Evolutionary conservation across 2,888 invertebrate species (phyloP).

Genomic region (Apoderus coryli): DNA sequence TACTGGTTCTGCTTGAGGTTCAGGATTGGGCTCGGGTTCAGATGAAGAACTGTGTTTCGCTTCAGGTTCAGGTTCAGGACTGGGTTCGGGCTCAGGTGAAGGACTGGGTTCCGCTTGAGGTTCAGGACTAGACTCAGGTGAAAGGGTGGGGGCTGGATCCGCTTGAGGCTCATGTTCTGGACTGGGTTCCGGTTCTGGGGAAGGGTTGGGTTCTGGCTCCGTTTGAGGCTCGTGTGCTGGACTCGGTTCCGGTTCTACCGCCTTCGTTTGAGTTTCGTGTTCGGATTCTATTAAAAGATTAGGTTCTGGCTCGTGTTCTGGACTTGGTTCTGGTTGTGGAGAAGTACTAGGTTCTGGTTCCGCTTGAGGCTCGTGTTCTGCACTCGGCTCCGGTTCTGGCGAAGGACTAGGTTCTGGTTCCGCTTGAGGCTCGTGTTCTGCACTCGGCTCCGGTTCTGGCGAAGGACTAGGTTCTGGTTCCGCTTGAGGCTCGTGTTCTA

Average conservation of each 20-base stretch:
- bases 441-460: conserved; percentile 17
- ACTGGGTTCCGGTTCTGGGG: conserved; percentile 19
- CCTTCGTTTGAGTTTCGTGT: conserved; percentile 5
- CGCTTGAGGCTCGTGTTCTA: conserved; percentile 7
- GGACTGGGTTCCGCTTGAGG: conserved; percentile 30
- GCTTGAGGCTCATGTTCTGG: conserved; percentile 29
- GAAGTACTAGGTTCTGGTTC: conserved; percentile 17
- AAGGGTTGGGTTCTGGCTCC: conserved; percentile 19
- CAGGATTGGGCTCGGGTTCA: conserved; percentile 24
- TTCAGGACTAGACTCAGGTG: conserved; percentile 36
- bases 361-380: conserved; percentile 23
- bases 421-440: conserved; percentile 16
- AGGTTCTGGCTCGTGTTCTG: neutral
- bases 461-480: conserved; percentile 21
- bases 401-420: conserved; percentile 14
- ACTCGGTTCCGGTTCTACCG: conserved; percentile 16
- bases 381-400: conserved; percentile 32
- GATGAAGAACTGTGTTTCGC: conserved; percentile 25
- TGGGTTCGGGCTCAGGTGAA: conserved; percentile 31
- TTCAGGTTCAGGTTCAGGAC: conserved; percentile 31
- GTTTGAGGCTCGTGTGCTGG: conserved; percentile 18
- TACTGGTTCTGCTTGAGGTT: conserved; percentile 19
- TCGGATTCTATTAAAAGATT: neutral
- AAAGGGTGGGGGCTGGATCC: conserved; percentile 30
- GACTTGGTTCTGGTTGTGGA: conserved; percentile 13